Evolutionary conservation across 2,797 vertebrate species (phyloP).

Genomic region (Xyrichtys novacula): DNA sequence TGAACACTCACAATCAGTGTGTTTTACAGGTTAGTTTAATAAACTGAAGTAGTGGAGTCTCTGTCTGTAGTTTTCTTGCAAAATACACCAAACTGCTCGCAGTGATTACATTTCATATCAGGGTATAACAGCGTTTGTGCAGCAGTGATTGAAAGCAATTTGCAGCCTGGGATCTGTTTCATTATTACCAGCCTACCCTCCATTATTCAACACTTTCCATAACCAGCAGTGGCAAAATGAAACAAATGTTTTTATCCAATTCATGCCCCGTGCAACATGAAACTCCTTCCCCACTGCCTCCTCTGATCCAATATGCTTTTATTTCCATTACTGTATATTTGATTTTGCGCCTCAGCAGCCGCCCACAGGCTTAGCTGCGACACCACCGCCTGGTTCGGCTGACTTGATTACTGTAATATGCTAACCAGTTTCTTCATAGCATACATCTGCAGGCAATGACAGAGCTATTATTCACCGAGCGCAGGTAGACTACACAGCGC

Average conservation of each 20-base stretch:
- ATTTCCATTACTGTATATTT: constrained; percentile 80
- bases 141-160: background rate
- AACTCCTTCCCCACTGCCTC: constrained; percentile 58
- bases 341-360: constrained; percentile 77
- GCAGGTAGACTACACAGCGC: constrained; percentile 29
- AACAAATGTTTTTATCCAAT: constrained; percentile 71
- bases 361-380: constrained; percentile 65
- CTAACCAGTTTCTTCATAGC: constrained; percentile 58
- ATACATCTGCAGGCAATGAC: constrained; percentile 35
- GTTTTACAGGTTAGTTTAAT: too few relatives aligned
- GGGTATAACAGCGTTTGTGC: background rate
- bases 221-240: constrained; percentile 51
- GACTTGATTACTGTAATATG: constrained; percentile 71
- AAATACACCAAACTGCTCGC: background rate
- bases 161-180: constrained; percentile 8
- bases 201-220: constrained; percentile 39
- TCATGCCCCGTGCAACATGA: constrained; percentile 63
- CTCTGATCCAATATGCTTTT: constrained; percentile 75
- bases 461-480: constrained; percentile 47
- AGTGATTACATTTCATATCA: background rate
- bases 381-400: constrained; percentile 40
- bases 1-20: too few relatives aligned
- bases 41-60: too few relatives aligned
- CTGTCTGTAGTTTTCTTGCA: background rate
- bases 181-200: background rate